Percentiles rank a stretch among this genome's conserved stretches.
Conservation (phyloP, 2,113 vertebrate species). For the Psettodes erumei region DNA sequence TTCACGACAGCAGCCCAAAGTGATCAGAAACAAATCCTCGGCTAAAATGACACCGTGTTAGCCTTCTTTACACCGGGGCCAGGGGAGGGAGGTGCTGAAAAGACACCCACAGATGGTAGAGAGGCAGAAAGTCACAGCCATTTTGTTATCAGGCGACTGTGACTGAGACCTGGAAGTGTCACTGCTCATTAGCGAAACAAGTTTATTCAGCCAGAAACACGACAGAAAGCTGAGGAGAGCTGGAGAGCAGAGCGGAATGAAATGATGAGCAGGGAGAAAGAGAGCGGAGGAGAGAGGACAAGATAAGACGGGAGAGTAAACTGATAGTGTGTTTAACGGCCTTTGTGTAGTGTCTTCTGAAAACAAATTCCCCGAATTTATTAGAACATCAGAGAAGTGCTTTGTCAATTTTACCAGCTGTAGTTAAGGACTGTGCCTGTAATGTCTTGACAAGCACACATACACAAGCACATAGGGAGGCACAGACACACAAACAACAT, state of each 20-base stretch:
- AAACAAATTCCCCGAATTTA: slow-evolving; percentile 40
- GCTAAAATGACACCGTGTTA: slow-evolving; percentile 9
- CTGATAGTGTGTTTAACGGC: slow-evolving; percentile 45
- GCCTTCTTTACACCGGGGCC: slow-evolving; percentile 36
- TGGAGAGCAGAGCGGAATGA: slow-evolving; percentile 6
- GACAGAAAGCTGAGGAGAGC: slow-evolving; percentile 40
- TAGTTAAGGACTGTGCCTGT: slow-evolving; percentile 20
- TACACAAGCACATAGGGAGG: no score
- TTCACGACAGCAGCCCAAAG: slow-evolving; percentile 50
- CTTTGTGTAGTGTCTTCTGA: slow-evolving; percentile 12
- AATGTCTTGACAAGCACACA: not conserved
- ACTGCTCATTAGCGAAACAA: slow-evolving; percentile 70
- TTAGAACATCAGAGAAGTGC: slow-evolving; percentile 25
- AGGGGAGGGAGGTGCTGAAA: slow-evolving; percentile 30
- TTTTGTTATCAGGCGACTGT: slow-evolving; percentile 58
- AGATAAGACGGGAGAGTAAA: slow-evolving; percentile 42
- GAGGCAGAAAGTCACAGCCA: slow-evolving; percentile 55
- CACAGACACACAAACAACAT: not conserved
- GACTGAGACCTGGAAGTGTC: slow-evolving; percentile 71
- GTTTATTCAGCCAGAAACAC: slow-evolving; percentile 66
- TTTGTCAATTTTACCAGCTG: slow-evolving; percentile 28
- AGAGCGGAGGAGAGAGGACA: slow-evolving; percentile 19
- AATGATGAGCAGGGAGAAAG: no score
- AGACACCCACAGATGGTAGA: slow-evolving; percentile 57
- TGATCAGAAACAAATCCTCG: slow-evolving; percentile 56